phyloP scores from a whole-genome alignment of 2,113 vertebrate species.

The Numenius arquata region DNA sequence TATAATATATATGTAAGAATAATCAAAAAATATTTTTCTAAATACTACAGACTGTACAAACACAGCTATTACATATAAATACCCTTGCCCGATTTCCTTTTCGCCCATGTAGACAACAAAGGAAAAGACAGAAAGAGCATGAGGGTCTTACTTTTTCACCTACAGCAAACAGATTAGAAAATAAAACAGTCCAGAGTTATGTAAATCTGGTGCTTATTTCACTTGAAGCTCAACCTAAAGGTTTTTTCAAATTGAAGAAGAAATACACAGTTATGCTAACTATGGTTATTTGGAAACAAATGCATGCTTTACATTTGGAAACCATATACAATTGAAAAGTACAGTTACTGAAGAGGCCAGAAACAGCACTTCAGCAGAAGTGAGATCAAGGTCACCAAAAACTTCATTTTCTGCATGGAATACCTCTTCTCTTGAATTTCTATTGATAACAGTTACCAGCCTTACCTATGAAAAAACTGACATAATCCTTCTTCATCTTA shows the following conservation, averaged over 20 bases:
- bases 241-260: neutral
- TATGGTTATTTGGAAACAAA: neutral
- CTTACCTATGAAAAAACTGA: conserved; percentile 93
- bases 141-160: neutral
- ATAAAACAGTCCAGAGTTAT: neutral
- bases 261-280: neutral
- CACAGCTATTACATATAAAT: neutral
- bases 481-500: conserved; percentile 96
- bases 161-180: neutral
- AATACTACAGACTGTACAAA: neutral
- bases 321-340: neutral
- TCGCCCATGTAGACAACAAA: neutral
- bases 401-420: neutral
- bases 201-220: neutral
- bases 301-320: neutral
- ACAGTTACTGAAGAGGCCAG: neutral
- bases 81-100: neutral
- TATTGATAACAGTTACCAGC: neutral
- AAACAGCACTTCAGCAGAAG: neutral
- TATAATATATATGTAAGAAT: neutral
- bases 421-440: neutral
- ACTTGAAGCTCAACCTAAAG: neutral
- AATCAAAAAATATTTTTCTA: neutral
- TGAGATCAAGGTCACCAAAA: neutral
- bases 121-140: neutral